A percentile compares a stretch with the other conserved stretches of the same genome.
These are phyloP conservation scores for Ranitomeya imitator DNA, from an alignment of 2,113 vertebrate species.

Conservation along the genomic window DNA sequence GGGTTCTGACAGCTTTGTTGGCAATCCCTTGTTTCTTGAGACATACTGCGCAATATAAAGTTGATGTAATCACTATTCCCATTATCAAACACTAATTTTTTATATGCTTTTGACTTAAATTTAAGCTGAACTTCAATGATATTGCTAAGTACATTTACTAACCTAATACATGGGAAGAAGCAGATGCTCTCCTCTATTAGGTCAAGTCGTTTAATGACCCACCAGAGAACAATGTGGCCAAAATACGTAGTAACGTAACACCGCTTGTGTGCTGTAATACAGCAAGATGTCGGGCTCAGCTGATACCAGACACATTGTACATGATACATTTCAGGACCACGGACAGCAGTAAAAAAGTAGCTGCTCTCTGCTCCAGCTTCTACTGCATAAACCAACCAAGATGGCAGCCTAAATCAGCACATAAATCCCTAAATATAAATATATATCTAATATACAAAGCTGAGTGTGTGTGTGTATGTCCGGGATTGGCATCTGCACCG, in stretches of 20 bases:
- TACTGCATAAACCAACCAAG: background rate
- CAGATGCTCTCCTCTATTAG: background rate
- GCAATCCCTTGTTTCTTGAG: background rate
- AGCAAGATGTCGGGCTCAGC: background rate
- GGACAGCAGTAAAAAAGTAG: conserved; percentile 33
- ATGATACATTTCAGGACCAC: conserved; percentile 28
- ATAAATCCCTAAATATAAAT: background rate
- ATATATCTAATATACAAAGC: no score
- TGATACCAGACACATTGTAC: background rate
- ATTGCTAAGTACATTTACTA: background rate
- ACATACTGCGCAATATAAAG: background rate
- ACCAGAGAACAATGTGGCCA: background rate
- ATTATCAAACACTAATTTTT: background rate
- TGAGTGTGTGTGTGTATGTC: no score
- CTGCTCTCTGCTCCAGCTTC: background rate
- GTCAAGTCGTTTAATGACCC: background rate
- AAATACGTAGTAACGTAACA: background rate
- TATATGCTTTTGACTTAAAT: background rate
- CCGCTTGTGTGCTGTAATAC: background rate
- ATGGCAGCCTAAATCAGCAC: background rate
- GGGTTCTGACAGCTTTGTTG: background rate
- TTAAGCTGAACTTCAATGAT: background rate
- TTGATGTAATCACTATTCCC: background rate
- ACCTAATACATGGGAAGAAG: background rate
- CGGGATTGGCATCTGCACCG: no score